Base-by-base conservation (phyloP, 2,888 invertebrate genomes). In the Aleiodes testaceus region DNA sequence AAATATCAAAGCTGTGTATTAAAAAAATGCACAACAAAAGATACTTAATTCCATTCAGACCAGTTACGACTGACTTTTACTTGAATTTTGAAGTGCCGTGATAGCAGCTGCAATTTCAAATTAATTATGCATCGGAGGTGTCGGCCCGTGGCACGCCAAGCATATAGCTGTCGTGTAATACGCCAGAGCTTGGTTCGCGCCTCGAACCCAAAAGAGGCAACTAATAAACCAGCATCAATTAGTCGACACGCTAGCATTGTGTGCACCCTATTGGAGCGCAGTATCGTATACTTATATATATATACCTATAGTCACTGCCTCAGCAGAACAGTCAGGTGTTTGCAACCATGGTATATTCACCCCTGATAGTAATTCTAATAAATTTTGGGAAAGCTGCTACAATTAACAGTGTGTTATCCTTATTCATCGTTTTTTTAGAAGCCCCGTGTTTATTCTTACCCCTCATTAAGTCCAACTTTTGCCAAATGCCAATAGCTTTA, bases 221-320 rank as follows among this genome's bases (percentile, higher is more conserved):
- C 81, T 82, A 83, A 84, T 83, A 84, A 83, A 83, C 81, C 80
- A 79, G 82, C 82, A 80, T 81, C 82, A 84, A 84, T 84, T 84
- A 84, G 80, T 79, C 79, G 81, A 78, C 84, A 84, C 83, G 84
- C 82, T 81, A 84, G 75, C 74, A 76, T 50, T 72, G 71, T 74
- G 72, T 76, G 77, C 72, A 77, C 66, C 73, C 78, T 79, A 79
- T 77, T 65, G 72, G 52, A 63, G 59, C 66, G 18, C 47, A 66
- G 18, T 36, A 52, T 52, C 16, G 42, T 4, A 47, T 47, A 50
- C 14, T 66, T 47, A 11, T 9, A 36, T 14, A 5, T 42, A 66
- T 9, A 20, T 66, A 50, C 7, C 42, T 9, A 22, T 63, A 45
- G 20, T 7, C 22, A 36, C 42, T 14, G 12, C 59, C 18, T 42